phyloP scores from a whole-genome alignment of 2,113 vertebrate genomes.

The Takifugu flavidus region DNA sequence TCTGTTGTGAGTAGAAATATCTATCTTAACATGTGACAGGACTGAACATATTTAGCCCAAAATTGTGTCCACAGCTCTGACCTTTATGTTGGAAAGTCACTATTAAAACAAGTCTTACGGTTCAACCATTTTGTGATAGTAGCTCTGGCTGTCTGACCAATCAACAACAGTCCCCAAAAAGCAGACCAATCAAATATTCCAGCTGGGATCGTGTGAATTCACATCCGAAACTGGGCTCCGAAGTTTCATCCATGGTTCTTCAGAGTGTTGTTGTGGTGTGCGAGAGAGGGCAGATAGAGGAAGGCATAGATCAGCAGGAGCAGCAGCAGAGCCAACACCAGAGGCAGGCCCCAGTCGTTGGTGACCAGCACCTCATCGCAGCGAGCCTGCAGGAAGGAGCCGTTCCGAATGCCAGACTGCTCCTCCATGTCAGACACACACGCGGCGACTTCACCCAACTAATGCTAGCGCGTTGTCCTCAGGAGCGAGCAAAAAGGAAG shows the following conservation, averaged over 20 bases:
- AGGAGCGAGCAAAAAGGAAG: not conserved
- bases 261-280: slow-evolving; percentile 63
- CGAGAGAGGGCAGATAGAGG: slow-evolving; percentile 71
- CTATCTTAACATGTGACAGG: too few relatives aligned
- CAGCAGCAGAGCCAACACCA: slow-evolving; percentile 66
- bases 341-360: slow-evolving; percentile 70
- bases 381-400: slow-evolving; percentile 72
- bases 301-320: slow-evolving; percentile 73
- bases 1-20: too few relatives aligned
- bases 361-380: slow-evolving; percentile 71
- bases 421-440: slow-evolving; percentile 30
- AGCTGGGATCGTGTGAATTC: not conserved
- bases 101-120: too few relatives aligned
- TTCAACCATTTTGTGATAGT: too few relatives aligned
- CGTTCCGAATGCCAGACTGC: not conserved
- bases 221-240: not conserved
- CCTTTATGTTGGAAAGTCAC: not conserved
- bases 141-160: slow-evolving; percentile 7
- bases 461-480: not conserved
- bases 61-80: not conserved
- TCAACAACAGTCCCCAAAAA: slow-evolving; percentile 8
- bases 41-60: not conserved
- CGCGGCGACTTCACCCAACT: not conserved
- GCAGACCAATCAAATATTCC: slow-evolving; percentile 15
- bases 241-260: not conserved